A percentile compares a stretch with the other conserved stretches of the same genome.
These are phyloP conservation scores for Epicampocera succincta DNA, from an alignment of 2,888 invertebrate species.

Conservation along the genomic window DNA sequence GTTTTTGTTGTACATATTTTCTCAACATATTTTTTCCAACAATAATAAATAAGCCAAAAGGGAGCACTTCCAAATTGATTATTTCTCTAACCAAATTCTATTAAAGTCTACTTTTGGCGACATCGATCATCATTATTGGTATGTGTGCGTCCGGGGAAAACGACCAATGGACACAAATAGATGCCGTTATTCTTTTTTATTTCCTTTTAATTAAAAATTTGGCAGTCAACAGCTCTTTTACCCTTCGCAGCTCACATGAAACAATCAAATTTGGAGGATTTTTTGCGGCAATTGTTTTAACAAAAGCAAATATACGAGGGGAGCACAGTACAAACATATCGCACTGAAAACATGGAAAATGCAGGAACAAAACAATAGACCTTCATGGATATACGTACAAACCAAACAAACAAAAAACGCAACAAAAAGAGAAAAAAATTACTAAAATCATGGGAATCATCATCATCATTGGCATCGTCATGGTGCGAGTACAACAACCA, in stretches of 20 bases:
- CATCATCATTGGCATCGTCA: slow-evolving; percentile 40
- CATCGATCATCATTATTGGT: slow-evolving; percentile 53
- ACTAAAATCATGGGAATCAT: slow-evolving; percentile 46
- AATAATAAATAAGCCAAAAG: slow-evolving; percentile 24
- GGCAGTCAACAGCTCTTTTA: slow-evolving; percentile 65
- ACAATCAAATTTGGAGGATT: slow-evolving; percentile 56
- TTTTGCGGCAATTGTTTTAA: slow-evolving; percentile 20
- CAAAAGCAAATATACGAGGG: slow-evolving; percentile 34
- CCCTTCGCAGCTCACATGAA: slow-evolving; percentile 49
- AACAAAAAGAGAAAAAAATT: slow-evolving; percentile 6
- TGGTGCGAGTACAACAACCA: slow-evolving; percentile 15
- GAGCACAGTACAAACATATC: slow-evolving; percentile 21
- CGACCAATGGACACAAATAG: slow-evolving; percentile 32
- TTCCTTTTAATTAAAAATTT: slow-evolving; percentile 69
- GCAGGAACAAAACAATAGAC: slow-evolving; percentile 51
- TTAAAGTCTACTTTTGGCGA: slow-evolving; percentile 56
- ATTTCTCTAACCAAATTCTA: slow-evolving; percentile 48
- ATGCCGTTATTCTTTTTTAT: slow-evolving; percentile 48
- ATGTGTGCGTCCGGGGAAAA: slow-evolving; percentile 25
- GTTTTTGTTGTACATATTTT: not conserved
- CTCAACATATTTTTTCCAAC: not conserved
- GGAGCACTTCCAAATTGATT: slow-evolving; percentile 57
- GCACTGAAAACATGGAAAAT: slow-evolving; percentile 23
- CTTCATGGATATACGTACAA: not conserved
- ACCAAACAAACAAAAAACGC: not conserved